Conservation (phyloP, 2,113 vertebrate species). For the Oncorhynchus gorbuscha region DNA sequence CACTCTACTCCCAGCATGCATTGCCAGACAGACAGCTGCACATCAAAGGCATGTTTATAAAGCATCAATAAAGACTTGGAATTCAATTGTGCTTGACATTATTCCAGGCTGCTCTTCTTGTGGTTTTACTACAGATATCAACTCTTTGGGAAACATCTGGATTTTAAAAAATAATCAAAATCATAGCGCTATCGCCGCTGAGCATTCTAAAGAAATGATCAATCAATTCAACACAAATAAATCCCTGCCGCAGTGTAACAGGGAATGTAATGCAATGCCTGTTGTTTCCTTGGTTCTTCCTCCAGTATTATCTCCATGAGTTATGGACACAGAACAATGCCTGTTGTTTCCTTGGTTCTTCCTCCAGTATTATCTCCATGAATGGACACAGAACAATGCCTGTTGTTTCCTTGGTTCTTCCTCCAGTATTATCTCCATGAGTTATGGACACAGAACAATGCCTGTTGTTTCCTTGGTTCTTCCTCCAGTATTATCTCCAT, state of each 20-base stretch:
- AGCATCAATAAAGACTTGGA: background rate
- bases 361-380: too few relatives aligned
- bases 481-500: too few relatives aligned
- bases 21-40: conserved; percentile 8
- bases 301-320: too few relatives aligned
- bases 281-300: too few relatives aligned
- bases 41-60: conserved; percentile 1
- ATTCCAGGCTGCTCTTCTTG: too few relatives aligned
- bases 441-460: too few relatives aligned
- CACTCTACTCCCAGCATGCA: background rate
- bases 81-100: background rate
- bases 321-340: too few relatives aligned
- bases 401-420: too few relatives aligned
- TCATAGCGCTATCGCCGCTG: background rate
- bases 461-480: too few relatives aligned
- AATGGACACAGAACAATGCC: too few relatives aligned
- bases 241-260: conserved; percentile 12
- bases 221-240: conserved; percentile 19
- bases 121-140: background rate
- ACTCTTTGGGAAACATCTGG: conserved; percentile 14
- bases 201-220: conserved; percentile 16
- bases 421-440: too few relatives aligned
- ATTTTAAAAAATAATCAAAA: background rate
- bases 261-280: background rate
- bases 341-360: too few relatives aligned